Evolutionary conservation across 2,113 vertebrate species (phyloP).

Genomic region (Epinephelus fuscoguttatus): DNA sequence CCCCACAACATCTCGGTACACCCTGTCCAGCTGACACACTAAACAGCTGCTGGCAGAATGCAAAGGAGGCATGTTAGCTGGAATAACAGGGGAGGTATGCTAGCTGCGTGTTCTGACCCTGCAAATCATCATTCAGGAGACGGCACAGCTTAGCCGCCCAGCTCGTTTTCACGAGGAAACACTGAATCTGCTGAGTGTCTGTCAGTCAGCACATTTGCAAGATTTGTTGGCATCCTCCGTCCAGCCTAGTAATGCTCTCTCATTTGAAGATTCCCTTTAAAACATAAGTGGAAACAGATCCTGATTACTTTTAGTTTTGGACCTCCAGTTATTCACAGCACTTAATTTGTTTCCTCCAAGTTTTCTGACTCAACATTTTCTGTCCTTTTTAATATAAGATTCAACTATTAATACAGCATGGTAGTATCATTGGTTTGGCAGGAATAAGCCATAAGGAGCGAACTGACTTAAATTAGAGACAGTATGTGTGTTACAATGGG

Average conservation of each 20-base stretch:
- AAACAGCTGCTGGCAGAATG: conserved; percentile 10
- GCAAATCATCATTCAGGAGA: conserved; percentile 16
- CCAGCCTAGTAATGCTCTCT: conserved; percentile 11
- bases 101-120: conserved; percentile 13
- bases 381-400: neutral
- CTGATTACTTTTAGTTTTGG: conserved; percentile 13
- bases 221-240: conserved; percentile 22
- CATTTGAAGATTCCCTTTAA: conserved; percentile 18
- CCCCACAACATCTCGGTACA: neutral
- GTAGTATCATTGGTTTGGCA: neutral
- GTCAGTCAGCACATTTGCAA: conserved; percentile 51
- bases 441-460: neutral
- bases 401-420: neutral
- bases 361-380: conserved; percentile 15
- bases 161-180: conserved; percentile 23
- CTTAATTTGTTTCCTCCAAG: too few species aligned
- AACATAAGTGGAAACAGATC: conserved; percentile 21
- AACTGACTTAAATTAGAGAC: neutral
- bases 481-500: neutral
- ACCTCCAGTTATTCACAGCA: too few species aligned
- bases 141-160: neutral
- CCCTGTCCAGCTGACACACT: conserved; percentile 10
- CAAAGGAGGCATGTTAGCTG: conserved; percentile 22
- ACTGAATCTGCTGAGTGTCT: conserved; percentile 34
- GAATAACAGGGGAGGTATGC: conserved; percentile 13